A percentile compares a stretch with the other conserved stretches of the same genome.
These are phyloP conservation scores for Caenorhabditis plicata DNA, from an alignment of 2,888 invertebrate species.

Conservation along the genomic window DNA sequence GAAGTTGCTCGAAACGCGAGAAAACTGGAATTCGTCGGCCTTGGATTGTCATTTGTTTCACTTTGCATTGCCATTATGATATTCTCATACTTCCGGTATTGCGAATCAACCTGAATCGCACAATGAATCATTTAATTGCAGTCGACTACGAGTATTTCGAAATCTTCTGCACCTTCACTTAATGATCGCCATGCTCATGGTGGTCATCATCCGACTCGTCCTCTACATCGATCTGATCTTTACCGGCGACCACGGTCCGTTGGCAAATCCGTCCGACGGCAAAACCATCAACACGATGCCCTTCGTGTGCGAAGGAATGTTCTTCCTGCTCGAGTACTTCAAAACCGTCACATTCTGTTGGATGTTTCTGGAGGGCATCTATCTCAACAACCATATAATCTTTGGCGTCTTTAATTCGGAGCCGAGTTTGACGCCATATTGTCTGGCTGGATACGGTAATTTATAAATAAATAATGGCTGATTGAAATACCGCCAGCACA, in stretches of 20 bases:
- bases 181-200: conserved; percentile 69
- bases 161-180: conserved; percentile 69
- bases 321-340: conserved; percentile 82
- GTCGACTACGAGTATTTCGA: conserved; percentile 68
- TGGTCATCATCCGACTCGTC: conserved; percentile 67
- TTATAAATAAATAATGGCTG: no score
- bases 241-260: conserved; percentile 63
- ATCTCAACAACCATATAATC: conserved; percentile 78
- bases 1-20: conserved; percentile 80
- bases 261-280: conserved; percentile 57
- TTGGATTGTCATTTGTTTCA: conserved; percentile 78
- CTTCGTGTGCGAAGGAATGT: conserved; percentile 78
- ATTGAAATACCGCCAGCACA: no score
- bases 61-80: conserved; percentile 78
- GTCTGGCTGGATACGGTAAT: conserved; percentile 68
- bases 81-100: conserved; percentile 80
- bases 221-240: conserved; percentile 68
- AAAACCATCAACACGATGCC: conserved; percentile 70
- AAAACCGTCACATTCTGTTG: conserved; percentile 90
- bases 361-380: conserved; percentile 88
- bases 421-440: conserved; percentile 66
- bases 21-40: conserved; percentile 79
- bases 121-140: conserved; percentile 51
- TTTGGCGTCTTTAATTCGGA: conserved; percentile 72
- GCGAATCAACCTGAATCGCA: not conserved